phyloP scores from a whole-genome alignment of 92 coral and sea anemone species.

The Micromussa lordhowensis region DNA sequence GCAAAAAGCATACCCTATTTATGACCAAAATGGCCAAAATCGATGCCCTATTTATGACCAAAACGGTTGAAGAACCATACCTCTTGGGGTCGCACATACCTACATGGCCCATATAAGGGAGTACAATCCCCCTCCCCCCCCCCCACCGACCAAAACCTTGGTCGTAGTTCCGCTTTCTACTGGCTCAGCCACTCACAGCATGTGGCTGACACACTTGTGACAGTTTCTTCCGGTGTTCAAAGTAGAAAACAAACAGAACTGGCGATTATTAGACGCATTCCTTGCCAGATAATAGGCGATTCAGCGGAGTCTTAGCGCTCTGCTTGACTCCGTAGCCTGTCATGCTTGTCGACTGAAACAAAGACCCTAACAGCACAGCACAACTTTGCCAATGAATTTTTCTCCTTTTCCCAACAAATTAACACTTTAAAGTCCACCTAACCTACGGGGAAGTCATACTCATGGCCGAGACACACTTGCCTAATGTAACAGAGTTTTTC shows the following conservation, averaged over 20 bases:
- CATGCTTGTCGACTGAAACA: not conserved
- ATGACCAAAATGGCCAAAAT: too few relatives aligned
- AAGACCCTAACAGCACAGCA: not conserved
- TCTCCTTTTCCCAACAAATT: not conserved
- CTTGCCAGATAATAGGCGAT: not conserved
- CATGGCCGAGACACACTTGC: not conserved
- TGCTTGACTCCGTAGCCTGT: not conserved
- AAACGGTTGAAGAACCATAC: too few relatives aligned
- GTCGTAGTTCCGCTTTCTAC: too few relatives aligned
- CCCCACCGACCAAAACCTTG: too few relatives aligned
- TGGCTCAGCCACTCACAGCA: too few relatives aligned
- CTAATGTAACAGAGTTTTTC: not conserved
- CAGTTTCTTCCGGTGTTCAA: not conserved
- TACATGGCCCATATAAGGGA: too few relatives aligned
- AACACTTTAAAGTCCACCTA: not conserved
- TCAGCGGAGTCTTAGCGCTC: conserved; percentile 9
- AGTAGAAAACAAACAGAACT: not conserved
- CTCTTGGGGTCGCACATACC: too few relatives aligned
- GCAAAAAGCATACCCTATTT: too few relatives aligned
- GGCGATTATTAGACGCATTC: not conserved
- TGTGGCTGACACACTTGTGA: not conserved
- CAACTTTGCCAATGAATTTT: not conserved
- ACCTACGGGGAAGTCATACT: not conserved
- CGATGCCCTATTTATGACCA: too few relatives aligned
- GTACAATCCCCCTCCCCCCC: too few relatives aligned